These are phyloP conservation scores for Agrotis ipsilon DNA, from an alignment of 2,888 invertebrate species.

Conservation along the genomic window DNA sequence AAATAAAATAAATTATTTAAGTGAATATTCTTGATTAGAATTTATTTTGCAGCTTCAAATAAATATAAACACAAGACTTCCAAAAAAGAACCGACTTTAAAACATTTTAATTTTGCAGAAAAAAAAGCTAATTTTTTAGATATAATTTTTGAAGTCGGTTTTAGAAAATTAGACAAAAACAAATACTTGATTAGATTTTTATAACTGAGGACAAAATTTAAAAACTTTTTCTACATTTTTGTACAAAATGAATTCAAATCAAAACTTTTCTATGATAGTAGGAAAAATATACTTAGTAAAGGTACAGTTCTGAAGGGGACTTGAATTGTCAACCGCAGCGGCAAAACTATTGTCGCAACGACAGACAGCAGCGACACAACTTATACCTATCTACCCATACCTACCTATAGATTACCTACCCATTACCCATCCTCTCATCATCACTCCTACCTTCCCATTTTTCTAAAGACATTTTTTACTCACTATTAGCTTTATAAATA, in stretches of 20 bases:
- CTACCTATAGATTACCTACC: too few species aligned
- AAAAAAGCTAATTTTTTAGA: neutral
- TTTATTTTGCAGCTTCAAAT: slow-evolving; percentile 41
- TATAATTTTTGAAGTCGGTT: slow-evolving; percentile 7
- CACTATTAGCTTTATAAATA: too few species aligned
- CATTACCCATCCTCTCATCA: too few species aligned
- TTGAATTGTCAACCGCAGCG: too few species aligned
- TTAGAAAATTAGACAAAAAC: slow-evolving; percentile 5
- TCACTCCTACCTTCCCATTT: too few species aligned
- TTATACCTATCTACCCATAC: too few species aligned
- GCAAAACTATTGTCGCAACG: neutral
- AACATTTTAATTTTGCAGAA: neutral
- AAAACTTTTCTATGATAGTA: slow-evolving; percentile 25
- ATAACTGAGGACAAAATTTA: slow-evolving; percentile 6
- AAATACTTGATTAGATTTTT: neutral
- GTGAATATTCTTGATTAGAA: slow-evolving; percentile 21
- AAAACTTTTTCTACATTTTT: slow-evolving; percentile 50
- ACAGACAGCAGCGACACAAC: neutral
- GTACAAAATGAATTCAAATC: slow-evolving; percentile 47
- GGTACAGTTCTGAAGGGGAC: neutral
- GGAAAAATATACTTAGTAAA: neutral
- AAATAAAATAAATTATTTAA: neutral
- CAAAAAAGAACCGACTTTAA: slow-evolving; percentile 22
- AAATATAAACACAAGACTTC: neutral
- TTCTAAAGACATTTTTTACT: too few species aligned